Conservation (phyloP, 2,888 invertebrate species). For the Drosophila gaucha region DNA sequence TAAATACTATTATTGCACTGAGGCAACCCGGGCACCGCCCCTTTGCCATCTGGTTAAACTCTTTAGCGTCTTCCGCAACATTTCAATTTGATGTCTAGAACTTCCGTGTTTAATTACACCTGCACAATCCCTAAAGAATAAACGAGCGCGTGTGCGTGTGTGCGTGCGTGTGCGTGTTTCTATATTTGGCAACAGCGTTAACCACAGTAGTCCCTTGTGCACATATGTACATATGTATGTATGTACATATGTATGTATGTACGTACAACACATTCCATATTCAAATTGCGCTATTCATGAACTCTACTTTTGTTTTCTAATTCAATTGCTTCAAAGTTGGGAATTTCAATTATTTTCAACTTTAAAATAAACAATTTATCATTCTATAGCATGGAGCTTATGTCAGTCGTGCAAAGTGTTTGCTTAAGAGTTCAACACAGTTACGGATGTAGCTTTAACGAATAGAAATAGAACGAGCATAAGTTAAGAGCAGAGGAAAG, state of each 20-base stretch:
- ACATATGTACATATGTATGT: too few relatives aligned
- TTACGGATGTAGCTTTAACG: too few relatives aligned
- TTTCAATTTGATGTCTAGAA: constrained; percentile 23
- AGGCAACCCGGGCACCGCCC: background rate
- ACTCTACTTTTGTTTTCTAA: background rate
- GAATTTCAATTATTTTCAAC: background rate
- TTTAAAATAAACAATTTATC: background rate
- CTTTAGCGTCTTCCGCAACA: constrained; percentile 7
- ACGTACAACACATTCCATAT: constrained; percentile 14
- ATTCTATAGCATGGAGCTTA: background rate
- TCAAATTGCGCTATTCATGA: constrained; percentile 17
- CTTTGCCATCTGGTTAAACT: background rate
- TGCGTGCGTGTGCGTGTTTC: constrained; percentile 2
- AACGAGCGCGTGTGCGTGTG: background rate
- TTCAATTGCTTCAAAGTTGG: background rate
- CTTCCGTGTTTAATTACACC: constrained; percentile 53
- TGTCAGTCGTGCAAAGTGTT: background rate
- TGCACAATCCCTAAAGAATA: constrained; percentile 7
- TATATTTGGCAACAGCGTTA: constrained; percentile 36
- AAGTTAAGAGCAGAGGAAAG: too few relatives aligned
- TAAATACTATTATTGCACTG: constrained; percentile 7
- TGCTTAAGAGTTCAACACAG: too few relatives aligned
- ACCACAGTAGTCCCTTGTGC: constrained; percentile 4
- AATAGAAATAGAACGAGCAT: background rate
- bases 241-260: too few relatives aligned